phyloP scores from a whole-genome alignment of 1,140 invertebrate species.

The Ostrea edulis region DNA sequence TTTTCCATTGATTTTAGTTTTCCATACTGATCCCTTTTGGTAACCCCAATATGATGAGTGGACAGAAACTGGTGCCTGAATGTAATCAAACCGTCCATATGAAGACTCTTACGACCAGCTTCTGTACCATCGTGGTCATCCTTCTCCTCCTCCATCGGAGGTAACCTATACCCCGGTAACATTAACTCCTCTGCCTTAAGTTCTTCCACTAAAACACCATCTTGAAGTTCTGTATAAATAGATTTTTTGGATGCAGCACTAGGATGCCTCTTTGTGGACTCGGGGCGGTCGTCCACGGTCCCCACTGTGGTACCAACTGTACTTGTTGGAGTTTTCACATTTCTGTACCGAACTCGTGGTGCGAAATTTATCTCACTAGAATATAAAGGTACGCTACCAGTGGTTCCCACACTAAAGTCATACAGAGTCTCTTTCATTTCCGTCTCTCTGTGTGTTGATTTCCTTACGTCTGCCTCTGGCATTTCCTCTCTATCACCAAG shows the following conservation, averaged over 20 bases:
- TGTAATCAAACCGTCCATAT: constrained; percentile 50
- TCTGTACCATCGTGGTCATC: constrained; percentile 57
- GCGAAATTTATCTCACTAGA: constrained; percentile 42
- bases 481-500: constrained; percentile 9
- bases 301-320: neutral
- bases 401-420: constrained; percentile 73
- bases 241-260: constrained; percentile 60
- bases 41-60: constrained; percentile 70
- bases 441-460: constrained; percentile 38
- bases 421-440: constrained; percentile 67
- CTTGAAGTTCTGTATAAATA: constrained; percentile 59
- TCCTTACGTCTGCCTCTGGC: neutral
- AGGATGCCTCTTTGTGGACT: constrained; percentile 51
- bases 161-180: constrained; percentile 52
- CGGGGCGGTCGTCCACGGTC: constrained; percentile 27
- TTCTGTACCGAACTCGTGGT: neutral
- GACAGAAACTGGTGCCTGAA: constrained; percentile 70
- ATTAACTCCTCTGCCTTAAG: constrained; percentile 68
- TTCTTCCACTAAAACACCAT: constrained; percentile 67
- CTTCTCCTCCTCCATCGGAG: constrained; percentile 44
- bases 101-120: constrained; percentile 53
- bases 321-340: constrained; percentile 2
- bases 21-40: constrained; percentile 75
- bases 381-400: constrained; percentile 67
- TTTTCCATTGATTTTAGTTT: constrained; percentile 72